phyloP scores from a whole-genome alignment of 2,113 vertebrate species.

The Steatornis caripensis region DNA sequence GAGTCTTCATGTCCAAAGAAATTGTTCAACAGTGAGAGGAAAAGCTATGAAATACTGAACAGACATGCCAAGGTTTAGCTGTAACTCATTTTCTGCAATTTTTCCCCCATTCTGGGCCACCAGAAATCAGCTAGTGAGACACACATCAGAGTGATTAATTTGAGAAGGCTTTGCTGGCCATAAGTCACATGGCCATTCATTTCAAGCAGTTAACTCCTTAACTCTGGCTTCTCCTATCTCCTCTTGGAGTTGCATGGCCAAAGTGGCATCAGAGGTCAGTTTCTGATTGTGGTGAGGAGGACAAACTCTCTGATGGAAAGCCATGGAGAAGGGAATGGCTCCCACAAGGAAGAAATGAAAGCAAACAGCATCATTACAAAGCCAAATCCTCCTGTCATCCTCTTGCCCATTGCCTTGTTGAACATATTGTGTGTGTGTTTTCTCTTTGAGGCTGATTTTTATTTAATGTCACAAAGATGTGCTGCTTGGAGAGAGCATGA shows the following conservation, averaged over 20 bases:
- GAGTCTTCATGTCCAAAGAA: background rate
- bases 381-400: background rate
- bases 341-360: background rate
- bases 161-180: background rate
- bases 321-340: background rate
- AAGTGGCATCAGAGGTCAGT: background rate
- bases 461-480: slow-evolving; percentile 15
- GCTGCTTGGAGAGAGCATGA: background rate
- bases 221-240: background rate
- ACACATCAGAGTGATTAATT: background rate
- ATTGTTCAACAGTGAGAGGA: background rate
- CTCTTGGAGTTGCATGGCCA: background rate
- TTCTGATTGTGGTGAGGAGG: background rate
- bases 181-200: background rate
- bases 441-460: background rate
- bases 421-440: background rate
- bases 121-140: background rate
- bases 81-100: background rate
- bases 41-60: background rate
- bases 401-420: background rate
- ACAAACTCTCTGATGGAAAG: background rate
- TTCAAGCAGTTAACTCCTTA: background rate
- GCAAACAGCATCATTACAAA: background rate
- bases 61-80: background rate
- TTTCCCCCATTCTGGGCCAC: background rate